Conservation (phyloP, 2,797 vertebrate species). For the Ctenopoma kingsleyae region DNA sequence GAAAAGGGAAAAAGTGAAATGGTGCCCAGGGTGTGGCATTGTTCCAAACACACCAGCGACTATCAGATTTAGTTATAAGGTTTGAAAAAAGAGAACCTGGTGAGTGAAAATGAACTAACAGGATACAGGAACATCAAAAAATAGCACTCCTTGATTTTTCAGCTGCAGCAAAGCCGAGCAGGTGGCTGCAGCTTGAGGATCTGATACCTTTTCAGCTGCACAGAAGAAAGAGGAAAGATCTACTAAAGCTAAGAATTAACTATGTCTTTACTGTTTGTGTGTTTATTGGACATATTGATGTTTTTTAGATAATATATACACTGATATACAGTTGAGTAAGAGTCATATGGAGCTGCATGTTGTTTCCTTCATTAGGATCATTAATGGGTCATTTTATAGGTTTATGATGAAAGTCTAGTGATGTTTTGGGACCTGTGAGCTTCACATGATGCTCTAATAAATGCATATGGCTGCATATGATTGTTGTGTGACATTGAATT, state of each 20-base stretch:
- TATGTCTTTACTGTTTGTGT: background rate
- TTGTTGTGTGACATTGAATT: background rate
- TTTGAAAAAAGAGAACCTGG: constrained; percentile 1
- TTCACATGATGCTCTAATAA: background rate
- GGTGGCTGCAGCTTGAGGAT: background rate
- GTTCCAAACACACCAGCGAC: background rate
- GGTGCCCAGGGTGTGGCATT: background rate
- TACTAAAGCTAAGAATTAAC: constrained; percentile 4
- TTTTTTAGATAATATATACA: background rate
- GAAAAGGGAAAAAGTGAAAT: background rate
- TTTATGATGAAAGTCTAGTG: background rate
- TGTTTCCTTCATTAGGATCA: background rate
- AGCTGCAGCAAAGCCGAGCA: background rate
- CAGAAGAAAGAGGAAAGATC: background rate
- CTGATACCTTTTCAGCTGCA: background rate
- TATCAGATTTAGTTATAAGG: background rate
- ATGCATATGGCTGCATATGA: background rate
- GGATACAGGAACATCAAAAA: background rate
- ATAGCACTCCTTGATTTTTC: background rate
- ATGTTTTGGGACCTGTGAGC: constrained; percentile 2
- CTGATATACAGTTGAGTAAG: background rate
- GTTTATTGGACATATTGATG: background rate
- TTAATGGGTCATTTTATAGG: background rate
- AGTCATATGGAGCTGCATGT: background rate
- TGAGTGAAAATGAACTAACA: constrained; percentile 3